Base-by-base conservation (phyloP, 1,140 invertebrate genomes). In the Leguminivora glycinivorella region DNA sequence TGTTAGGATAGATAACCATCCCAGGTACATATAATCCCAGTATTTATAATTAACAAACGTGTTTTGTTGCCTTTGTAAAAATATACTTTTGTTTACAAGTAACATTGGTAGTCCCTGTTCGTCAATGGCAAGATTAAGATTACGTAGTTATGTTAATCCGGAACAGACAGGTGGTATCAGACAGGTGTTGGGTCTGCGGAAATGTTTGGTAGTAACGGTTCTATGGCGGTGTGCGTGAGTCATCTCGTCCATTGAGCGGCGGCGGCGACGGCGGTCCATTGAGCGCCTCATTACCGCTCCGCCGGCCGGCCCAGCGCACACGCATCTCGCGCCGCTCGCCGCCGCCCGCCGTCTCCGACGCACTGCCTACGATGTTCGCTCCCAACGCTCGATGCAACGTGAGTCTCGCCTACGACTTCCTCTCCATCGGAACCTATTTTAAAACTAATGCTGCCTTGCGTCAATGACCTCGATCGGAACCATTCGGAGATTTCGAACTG, bases 161-260 rank as follows among this genome's bases (percentile, higher is more conserved):
- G 75, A 83, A 81, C 83, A 85, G 74, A 74, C 83, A 85, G 74
- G 73, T 87, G 82, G 74, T 70, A 58, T 68, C 58, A 63, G 58
- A 63, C 26, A 73, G 70, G 72, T 85, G 84, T 85, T 82, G 78
- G 74, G 71, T 90, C 88, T 89, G 86, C 70, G 73, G 68, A 25
- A 56, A 56, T 40, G 81, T 70, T 67, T 75, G 72, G 73, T 84
- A 83, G 84, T 87, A 84, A 83, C 79, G 80, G 81, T 79, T 91
- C 88, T 89, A 72, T 89, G 87, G 75, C 69, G 85, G 83, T 88
- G 83, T 82, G 84, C 79, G 83, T 91, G 89, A 91, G 83, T 91
- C 88, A 91, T 84, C 83, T 82, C 81, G 83, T 89, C 88, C 89
- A 91, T 90, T 91, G 87, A 91, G 88, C 81, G 81, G 77, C 83